phyloP scores from a whole-genome alignment of 2,113 vertebrate species.

The Choloepus hoffmanni region DNA sequence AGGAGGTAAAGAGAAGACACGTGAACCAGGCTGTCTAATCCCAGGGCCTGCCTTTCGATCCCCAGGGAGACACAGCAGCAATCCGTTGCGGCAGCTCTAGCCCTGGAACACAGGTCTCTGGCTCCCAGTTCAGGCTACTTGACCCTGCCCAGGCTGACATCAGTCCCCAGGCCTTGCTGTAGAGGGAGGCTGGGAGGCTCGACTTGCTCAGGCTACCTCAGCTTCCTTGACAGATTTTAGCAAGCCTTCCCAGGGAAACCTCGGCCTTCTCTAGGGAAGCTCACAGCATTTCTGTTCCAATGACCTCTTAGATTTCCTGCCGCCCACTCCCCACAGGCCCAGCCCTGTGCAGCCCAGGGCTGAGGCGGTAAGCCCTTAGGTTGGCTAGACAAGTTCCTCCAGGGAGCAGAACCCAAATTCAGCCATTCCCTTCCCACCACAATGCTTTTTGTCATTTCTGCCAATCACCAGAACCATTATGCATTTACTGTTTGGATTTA shows the following conservation, averaged over 20 bases:
- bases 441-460: neutral
- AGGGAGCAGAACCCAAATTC: neutral
- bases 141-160: rapidly evolving
- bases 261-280: neutral
- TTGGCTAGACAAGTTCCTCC: neutral
- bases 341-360: neutral
- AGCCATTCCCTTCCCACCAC: neutral
- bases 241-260: neutral
- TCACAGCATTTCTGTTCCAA: neutral
- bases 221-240: neutral
- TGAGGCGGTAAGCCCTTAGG: rapidly evolving
- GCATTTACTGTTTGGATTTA: conserved; percentile 33
- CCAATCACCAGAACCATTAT: neutral
- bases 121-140: rapidly evolving
- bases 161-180: rapidly evolving
- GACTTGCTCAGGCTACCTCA: rapidly evolving
- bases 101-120: neutral
- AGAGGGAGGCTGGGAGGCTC: neutral
- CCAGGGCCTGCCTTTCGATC: rapidly evolving
- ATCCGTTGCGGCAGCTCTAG: rapidly evolving
- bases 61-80: rapidly evolving
- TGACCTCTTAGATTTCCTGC: neutral
- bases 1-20: neutral
- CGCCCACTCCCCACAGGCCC: neutral
- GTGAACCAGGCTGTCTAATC: neutral